Conservation (phyloP, 2,113 vertebrate genomes). For the Boleophthalmus pectinirostris region DNA sequence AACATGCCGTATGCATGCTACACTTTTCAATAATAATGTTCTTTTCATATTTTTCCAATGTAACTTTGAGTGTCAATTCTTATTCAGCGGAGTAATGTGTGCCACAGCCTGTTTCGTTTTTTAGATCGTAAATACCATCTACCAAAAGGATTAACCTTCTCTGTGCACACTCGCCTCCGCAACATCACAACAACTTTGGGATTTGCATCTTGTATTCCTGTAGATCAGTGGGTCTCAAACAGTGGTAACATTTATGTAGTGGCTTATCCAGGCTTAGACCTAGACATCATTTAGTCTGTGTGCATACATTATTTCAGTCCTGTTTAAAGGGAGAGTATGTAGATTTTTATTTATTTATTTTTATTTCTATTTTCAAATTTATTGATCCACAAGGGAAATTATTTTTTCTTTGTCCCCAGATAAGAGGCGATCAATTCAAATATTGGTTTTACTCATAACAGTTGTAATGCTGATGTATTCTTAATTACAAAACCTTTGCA, state of each 20-base stretch:
- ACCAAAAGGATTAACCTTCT: neutral
- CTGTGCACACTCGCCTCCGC: neutral
- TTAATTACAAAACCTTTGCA: too few species aligned
- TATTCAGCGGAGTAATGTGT: neutral
- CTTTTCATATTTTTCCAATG: neutral
- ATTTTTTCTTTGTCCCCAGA: too few species aligned
- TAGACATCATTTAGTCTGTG: too few species aligned
- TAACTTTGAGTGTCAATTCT: neutral
- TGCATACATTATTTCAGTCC: too few species aligned
- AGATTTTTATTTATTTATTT: too few species aligned
- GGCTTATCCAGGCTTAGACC: too few species aligned
- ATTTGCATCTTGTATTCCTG: neutral
- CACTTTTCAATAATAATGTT: neutral
- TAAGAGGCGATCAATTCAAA: too few species aligned
- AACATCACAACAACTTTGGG: neutral
- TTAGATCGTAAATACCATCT: neutral
- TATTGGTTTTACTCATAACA: too few species aligned
- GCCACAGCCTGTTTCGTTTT: neutral
- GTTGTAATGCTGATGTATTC: too few species aligned
- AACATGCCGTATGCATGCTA: neutral
- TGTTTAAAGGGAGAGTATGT: too few species aligned
- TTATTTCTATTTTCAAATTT: too few species aligned
- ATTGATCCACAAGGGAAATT: too few species aligned
- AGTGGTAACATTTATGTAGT: neutral
- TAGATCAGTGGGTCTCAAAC: neutral